Evolutionary conservation across 92 coral and sea anemone genomes (phyloP).

Genomic region (Micromussa lordhowensis): DNA sequence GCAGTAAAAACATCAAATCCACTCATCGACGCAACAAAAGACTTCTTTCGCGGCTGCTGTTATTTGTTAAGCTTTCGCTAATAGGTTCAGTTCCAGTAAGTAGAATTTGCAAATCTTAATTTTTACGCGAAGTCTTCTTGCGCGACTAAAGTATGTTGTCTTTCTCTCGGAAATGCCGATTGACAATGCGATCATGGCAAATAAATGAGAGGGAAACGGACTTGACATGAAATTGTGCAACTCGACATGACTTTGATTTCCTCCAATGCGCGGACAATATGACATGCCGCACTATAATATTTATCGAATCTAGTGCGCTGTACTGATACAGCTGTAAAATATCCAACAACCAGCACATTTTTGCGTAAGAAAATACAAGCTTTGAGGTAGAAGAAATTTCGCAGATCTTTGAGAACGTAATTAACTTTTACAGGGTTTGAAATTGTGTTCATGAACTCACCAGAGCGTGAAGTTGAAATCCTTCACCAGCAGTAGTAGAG

Average conservation of each 20-base stretch:
- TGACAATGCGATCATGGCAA: not conserved
- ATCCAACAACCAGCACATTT: not conserved
- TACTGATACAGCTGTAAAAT: not conserved
- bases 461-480: constrained; percentile 75
- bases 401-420: not conserved
- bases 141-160: not conserved
- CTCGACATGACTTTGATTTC: not conserved
- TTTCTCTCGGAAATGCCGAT: not conserved
- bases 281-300: not conserved
- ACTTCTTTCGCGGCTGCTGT: not conserved
- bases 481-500: constrained; percentile 81
- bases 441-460: constrained; percentile 45
- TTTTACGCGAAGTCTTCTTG: not conserved
- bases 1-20: not conserved
- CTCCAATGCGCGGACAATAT: not conserved
- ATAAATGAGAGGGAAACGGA: not conserved
- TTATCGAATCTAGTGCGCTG: not conserved
- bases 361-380: not conserved
- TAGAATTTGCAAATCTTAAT: not conserved
- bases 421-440: not conserved
- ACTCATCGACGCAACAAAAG: not conserved
- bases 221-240: not conserved
- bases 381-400: not conserved
- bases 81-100: not conserved
- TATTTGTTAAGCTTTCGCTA: not conserved